These are phyloP conservation scores for Cheilosia grossa DNA, from an alignment of 2,888 invertebrate genomes.

Conservation along the genomic window DNA sequence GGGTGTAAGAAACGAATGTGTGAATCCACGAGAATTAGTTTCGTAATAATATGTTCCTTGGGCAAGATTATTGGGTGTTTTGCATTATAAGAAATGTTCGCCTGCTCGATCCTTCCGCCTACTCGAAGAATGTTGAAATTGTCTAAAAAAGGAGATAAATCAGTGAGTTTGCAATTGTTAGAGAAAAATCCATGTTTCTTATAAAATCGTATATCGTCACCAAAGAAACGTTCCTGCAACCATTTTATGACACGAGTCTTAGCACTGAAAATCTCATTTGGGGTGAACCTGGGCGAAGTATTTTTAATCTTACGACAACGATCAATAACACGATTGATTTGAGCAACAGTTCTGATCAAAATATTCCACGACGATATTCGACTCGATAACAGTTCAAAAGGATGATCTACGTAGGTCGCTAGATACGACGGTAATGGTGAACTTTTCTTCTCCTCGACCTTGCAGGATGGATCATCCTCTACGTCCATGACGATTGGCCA, in stretches of 20 bases:
- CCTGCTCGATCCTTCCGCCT: conserved; percentile 11
- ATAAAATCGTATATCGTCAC: conserved; percentile 1
- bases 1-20: too few species aligned
- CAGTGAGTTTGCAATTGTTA: background rate
- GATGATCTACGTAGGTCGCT: background rate
- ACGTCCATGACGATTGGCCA: background rate
- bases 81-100: conserved; percentile 12
- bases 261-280: conserved; percentile 2
- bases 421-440: background rate
- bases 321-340: too few species aligned
- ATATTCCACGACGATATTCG: conserved; percentile 17
- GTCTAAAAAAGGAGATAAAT: conserved; percentile 6
- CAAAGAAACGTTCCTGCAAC: conserved; percentile 13
- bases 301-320: background rate
- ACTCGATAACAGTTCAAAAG: background rate
- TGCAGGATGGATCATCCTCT: background rate
- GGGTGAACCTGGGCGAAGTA: background rate
- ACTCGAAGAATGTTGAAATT: background rate
- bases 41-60: conserved; percentile 14
- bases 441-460: background rate
- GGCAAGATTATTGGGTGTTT: conserved; percentile 45
- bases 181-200: background rate
- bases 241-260: background rate
- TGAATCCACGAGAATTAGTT: background rate
- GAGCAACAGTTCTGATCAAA: background rate